A percentile compares a stretch with the other conserved stretches of the same genome.
Evolutionary conservation across 2,797 vertebrate genomes (phyloP).

Genomic region (Schizothorax lantsangensis): DNA sequence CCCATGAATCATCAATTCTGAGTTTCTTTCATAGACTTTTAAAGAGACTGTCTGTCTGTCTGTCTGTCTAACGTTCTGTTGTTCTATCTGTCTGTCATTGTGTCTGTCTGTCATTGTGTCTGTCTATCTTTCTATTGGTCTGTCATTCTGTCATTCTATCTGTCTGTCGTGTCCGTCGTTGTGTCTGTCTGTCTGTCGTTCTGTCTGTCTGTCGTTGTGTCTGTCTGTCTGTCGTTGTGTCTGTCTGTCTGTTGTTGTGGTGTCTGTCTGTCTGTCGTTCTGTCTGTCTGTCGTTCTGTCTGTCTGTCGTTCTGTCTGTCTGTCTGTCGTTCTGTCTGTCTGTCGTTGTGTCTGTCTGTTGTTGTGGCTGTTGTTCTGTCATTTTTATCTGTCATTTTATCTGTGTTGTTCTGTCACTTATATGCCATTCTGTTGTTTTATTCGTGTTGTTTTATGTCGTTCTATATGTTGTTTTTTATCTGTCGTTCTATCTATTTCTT

Average conservation of each 20-base stretch:
- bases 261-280: not conserved
- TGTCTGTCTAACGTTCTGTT: not conserved
- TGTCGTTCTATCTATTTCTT: not conserved
- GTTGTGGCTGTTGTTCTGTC: not conserved
- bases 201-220: not conserved
- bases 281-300: not conserved
- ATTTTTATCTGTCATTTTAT: not conserved
- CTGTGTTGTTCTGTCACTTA: not conserved
- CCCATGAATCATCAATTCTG: conserved; percentile 19
- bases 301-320: not conserved
- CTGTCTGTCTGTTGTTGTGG: not conserved
- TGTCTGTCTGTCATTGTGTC: not conserved
- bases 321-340: not conserved
- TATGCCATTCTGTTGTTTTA: not conserved
- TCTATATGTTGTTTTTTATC: not conserved
- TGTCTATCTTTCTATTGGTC: not conserved
- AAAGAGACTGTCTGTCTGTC: not conserved
- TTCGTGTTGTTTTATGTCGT: not conserved
- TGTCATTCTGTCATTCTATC: not conserved
- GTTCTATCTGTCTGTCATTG: not conserved
- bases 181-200: not conserved
- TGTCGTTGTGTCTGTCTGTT: not conserved
- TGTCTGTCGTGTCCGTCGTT: not conserved
- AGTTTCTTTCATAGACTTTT: not conserved
- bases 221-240: not conserved